phyloP scores from a whole-genome alignment of 2,888 invertebrate species.

The Caenorhabditis angaria region DNA sequence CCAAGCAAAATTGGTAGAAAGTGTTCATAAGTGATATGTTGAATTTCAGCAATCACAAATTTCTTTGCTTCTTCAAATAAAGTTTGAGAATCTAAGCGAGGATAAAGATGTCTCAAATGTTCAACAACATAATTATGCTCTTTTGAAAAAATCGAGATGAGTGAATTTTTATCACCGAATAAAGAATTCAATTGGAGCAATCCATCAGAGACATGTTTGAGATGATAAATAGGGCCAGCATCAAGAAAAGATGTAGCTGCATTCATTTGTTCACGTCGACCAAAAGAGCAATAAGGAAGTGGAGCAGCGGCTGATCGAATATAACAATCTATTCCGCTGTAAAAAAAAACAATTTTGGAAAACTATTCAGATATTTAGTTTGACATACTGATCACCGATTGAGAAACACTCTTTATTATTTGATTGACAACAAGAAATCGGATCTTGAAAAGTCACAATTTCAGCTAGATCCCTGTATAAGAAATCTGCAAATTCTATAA shows the following conservation, averaged over 20 bases:
- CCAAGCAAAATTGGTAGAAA: conserved; percentile 43
- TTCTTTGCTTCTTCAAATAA: conserved; percentile 73
- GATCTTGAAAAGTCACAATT: conserved; percentile 18
- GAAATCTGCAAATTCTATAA: conserved; percentile 31
- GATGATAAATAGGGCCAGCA: conserved; percentile 40
- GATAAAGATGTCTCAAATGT: conserved; percentile 11
- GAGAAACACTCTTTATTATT: conserved; percentile 25
- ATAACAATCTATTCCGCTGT: conserved; percentile 30
- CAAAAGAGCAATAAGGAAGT: conserved; percentile 19
- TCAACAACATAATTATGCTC: conserved; percentile 35
- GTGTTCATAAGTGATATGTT: conserved; percentile 73
- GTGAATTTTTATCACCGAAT: conserved; percentile 4
- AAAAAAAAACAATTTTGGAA: neutral
- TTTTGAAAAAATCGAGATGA: conserved; percentile 12
- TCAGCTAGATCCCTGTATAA: conserved; percentile 26
- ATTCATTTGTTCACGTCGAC: conserved; percentile 40
- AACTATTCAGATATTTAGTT: conserved; percentile 1
- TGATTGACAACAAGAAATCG: conserved; percentile 18
- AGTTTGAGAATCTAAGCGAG: conserved; percentile 26
- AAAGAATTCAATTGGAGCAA: neutral
- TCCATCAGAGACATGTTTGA: conserved; percentile 18
- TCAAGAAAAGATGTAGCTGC: conserved; percentile 43
- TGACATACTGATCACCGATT: conserved; percentile 18
- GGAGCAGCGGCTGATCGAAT: conserved; percentile 32
- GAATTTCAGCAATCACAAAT: conserved; percentile 76